Evolutionary conservation across 2,888 invertebrate species (phyloP).

Genomic region (Lycia hirtaria): DNA sequence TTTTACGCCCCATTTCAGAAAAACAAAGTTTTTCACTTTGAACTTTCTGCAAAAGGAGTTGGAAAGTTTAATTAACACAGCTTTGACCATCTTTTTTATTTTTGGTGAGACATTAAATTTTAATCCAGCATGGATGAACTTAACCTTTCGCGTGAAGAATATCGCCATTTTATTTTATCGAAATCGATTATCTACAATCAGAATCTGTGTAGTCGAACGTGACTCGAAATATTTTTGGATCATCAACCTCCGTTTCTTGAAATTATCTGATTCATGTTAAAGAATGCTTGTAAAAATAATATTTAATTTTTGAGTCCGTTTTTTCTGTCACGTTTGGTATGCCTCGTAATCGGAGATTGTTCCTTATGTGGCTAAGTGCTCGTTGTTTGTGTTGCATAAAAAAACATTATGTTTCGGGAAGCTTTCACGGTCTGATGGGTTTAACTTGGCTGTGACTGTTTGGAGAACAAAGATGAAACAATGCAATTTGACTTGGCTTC

Average conservation of each 20-base stretch:
- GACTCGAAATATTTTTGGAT: conserved; percentile 28
- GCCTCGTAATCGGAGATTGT: conserved; percentile 45
- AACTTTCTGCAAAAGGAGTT: conserved; percentile 1
- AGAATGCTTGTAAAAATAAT: conserved; percentile 50
- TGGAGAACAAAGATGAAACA: conserved; percentile 8
- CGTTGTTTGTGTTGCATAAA: conserved; percentile 44
- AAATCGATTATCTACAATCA: conserved; percentile 43
- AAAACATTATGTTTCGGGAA: conserved; percentile 13
- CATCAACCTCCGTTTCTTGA: conserved; percentile 38
- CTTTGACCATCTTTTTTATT: not conserved
- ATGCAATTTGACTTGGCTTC: not conserved
- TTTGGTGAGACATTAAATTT: conserved; percentile 23
- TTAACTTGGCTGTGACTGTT: conserved; percentile 8
- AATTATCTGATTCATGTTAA: conserved; percentile 45
- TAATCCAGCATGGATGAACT: conserved; percentile 10
- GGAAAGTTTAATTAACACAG: conserved; percentile 1
- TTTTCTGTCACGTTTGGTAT: conserved; percentile 42
- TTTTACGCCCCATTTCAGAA: too few species aligned
- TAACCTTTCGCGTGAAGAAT: conserved; percentile 36
- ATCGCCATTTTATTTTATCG: conserved; percentile 42
- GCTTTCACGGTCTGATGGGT: conserved; percentile 15
- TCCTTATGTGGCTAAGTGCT: conserved; percentile 53
- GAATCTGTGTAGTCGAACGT: conserved; percentile 42
- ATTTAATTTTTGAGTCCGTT: conserved; percentile 36
- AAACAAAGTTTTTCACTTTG: too few species aligned